These are phyloP conservation scores for Protonemura montana DNA, from an alignment of 2,888 invertebrate species.

Conservation along the genomic window DNA sequence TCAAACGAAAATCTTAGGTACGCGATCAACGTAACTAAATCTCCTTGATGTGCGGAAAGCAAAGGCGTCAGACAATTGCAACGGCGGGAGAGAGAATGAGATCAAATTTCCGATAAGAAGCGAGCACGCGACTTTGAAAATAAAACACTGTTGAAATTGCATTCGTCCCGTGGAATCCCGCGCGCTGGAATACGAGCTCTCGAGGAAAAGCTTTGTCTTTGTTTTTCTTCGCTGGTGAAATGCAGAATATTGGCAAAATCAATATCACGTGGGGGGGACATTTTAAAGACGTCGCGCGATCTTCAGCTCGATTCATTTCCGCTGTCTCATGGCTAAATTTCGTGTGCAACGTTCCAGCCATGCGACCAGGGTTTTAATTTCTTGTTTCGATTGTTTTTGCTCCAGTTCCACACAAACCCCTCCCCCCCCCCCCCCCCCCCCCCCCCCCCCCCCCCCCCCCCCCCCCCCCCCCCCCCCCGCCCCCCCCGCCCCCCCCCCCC, in stretches of 20 bases:
- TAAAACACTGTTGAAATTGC: conserved; percentile 12
- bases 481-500: too few relatives aligned
- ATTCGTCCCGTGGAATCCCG: neutral
- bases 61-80: neutral
- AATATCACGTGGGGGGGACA: neutral
- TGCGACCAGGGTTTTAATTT: neutral
- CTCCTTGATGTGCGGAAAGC: neutral
- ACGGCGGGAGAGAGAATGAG: neutral
- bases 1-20: neutral
- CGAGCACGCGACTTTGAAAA: neutral
- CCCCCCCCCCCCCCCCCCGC: too few relatives aligned
- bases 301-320: neutral
- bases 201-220: neutral
- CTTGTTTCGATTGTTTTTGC: neutral
- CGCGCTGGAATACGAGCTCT: neutral
- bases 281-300: neutral
- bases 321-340: neutral
- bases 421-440: too few relatives aligned
- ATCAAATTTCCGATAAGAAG: neutral
- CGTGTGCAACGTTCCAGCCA: neutral
- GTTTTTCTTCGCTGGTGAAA: neutral
- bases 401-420: neutral
- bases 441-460: too few relatives aligned
- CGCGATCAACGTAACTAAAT: neutral
- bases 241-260: neutral